Conservation (phyloP, 2,888 invertebrate species). For the Amaurobius ferox region DNA sequence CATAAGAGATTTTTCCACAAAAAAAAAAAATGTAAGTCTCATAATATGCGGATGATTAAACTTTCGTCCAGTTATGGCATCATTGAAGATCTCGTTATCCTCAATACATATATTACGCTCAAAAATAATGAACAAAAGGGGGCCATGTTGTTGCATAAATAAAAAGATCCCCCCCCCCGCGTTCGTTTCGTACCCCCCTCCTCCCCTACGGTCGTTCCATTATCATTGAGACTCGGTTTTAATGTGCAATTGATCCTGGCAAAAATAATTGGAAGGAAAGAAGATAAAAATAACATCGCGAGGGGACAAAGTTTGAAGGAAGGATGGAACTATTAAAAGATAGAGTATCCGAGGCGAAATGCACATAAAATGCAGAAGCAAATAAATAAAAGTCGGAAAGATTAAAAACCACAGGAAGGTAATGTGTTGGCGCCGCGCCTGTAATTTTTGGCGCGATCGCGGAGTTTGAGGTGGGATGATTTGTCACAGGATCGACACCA, state of each 20-base stretch:
- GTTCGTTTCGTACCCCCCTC: background rate
- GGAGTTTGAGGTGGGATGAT: too few relatives aligned
- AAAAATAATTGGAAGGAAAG: slow-evolving; percentile 34
- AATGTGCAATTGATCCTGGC: slow-evolving; percentile 61
- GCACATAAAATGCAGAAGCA: slow-evolving; percentile 11
- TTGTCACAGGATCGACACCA: too few relatives aligned
- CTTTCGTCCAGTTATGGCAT: slow-evolving; percentile 30
- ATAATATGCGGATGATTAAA: slow-evolving; percentile 55
- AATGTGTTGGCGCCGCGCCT: slow-evolving; percentile 7
- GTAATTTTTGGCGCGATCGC: slow-evolving; percentile 11
- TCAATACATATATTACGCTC: slow-evolving; percentile 39
- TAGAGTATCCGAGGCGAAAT: background rate
- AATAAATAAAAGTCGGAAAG: too few relatives aligned
- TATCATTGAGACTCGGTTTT: slow-evolving; percentile 40
- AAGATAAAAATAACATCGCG: slow-evolving; percentile 13
- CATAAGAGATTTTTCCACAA: background rate
- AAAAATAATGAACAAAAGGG: slow-evolving; percentile 9
- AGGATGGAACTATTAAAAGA: slow-evolving; percentile 14
- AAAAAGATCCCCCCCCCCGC: slow-evolving; percentile 12
- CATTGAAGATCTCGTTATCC: slow-evolving; percentile 49
- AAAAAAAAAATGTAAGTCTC: background rate
- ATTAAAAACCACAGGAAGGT: slow-evolving; percentile 13
- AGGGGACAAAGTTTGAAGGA: background rate
- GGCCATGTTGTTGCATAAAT: slow-evolving; percentile 21
- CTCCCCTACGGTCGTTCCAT: slow-evolving; percentile 17